Evolutionary conservation across 2,888 invertebrate species (phyloP).

Genomic region (Trachelus stipa): DNA sequence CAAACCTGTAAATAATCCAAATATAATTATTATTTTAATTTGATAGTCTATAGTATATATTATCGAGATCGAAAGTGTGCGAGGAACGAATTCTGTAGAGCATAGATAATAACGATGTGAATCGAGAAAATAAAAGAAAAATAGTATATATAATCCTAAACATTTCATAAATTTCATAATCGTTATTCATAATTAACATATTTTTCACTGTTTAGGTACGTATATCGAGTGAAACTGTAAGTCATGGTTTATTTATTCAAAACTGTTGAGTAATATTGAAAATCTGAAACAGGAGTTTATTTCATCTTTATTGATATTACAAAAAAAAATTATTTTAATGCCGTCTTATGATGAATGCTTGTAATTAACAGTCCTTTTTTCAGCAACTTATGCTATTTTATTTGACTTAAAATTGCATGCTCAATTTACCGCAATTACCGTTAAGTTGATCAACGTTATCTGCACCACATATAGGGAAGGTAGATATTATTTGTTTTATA

Average conservation of each 20-base stretch:
- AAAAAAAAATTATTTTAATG: too few species aligned
- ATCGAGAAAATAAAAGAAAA: conserved; percentile 41
- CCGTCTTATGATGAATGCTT: too few species aligned
- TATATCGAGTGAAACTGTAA: not conserved
- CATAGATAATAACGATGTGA: conserved; percentile 33
- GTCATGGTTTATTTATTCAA: not conserved
- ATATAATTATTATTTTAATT: conserved; percentile 42
- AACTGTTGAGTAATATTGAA: not conserved
- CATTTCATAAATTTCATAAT: not conserved
- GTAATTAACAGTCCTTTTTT: too few species aligned
- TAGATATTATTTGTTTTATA: too few species aligned
- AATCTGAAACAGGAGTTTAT: too few species aligned
- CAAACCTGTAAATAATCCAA: conserved; percentile 45
- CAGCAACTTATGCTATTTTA: too few species aligned
- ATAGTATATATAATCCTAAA: not conserved
- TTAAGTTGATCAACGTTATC: too few species aligned
- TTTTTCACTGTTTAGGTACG: not conserved
- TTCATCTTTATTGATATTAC: too few species aligned
- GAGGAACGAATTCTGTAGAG: conserved; percentile 28
- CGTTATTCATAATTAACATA: not conserved
- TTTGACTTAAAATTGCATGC: too few species aligned
- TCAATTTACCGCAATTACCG: too few species aligned
- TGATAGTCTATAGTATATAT: conserved; percentile 37
- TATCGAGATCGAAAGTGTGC: conserved; percentile 35
- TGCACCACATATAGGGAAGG: too few species aligned